These are phyloP conservation scores for Leucophenga montana DNA, from an alignment of 2,888 invertebrate species.

Conservation along the genomic window DNA sequence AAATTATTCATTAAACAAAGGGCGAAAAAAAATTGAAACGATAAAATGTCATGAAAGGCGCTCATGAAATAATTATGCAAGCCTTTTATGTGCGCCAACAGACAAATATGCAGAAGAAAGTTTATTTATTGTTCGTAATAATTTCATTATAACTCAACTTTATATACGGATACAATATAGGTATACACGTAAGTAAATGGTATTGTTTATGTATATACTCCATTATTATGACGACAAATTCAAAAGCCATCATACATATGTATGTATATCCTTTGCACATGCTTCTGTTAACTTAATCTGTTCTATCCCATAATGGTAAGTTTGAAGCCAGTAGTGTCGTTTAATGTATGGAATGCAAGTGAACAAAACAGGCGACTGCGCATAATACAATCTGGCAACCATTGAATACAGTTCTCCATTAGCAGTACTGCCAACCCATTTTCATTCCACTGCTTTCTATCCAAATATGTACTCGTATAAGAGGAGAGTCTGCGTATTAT, in stretches of 20 bases:
- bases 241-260: too few relatives aligned
- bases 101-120: slow-evolving; percentile 22
- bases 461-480: too few relatives aligned
- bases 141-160: slow-evolving; percentile 57
- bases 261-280: too few relatives aligned
- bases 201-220: too few relatives aligned
- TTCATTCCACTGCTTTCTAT: too few relatives aligned
- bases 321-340: too few relatives aligned
- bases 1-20: slow-evolving; percentile 24
- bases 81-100: background rate
- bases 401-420: background rate
- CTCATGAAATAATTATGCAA: slow-evolving; percentile 27
- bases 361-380: slow-evolving; percentile 62
- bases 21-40: background rate
- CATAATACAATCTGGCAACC: slow-evolving; percentile 37
- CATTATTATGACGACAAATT: too few relatives aligned
- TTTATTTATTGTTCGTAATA: slow-evolving; percentile 65
- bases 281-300: too few relatives aligned
- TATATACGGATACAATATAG: slow-evolving; percentile 14
- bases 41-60: slow-evolving; percentile 17
- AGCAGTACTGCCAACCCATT: background rate
- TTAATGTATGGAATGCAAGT: too few relatives aligned
- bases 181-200: too few relatives aligned
- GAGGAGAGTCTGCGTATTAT: slow-evolving; percentile 17
- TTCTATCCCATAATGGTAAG: too few relatives aligned